Evolutionary conservation across 37 sponge, comb jelly and placozoan species (phyloP), one percentile per base, ranked within the genome.

Genomic region (Aplysina aerophoba): DNA sequence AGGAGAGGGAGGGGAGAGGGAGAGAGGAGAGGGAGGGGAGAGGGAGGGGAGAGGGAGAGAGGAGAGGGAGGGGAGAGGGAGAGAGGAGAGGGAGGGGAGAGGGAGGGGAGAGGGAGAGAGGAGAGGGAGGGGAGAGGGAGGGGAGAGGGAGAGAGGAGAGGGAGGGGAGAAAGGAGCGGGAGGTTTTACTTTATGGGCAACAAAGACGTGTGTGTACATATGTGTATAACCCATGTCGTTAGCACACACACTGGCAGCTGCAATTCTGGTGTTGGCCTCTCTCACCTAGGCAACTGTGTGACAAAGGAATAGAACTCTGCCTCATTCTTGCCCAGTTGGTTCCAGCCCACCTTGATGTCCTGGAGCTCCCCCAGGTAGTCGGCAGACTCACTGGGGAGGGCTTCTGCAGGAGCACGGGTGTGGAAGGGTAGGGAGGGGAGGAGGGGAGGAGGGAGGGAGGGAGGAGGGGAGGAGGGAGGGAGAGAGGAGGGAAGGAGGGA

Each of bases 221-320:
- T n/a, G n/a, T n/a, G n/a, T n/a, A n/a, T n/a, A n/a, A n/a, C n/a
- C n/a, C n/a, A n/a, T n/a, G n/a, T n/a, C n/a, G n/a, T n/a, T n/a
- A n/a, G n/a, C n/a, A n/a, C n/a, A n/a, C n/a, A n/a, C n/a, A n/a
- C n/a, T n/a, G n/a, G n/a, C n/a, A 44, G 50, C 50, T 44, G 50
- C 6, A 11, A 8, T 8, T 44, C 50, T 44, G 50, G 50, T 44
- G 50, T 8, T 3, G 50, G n/a, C n/a, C n/a, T 8, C 50, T 80
- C 92, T 79, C 61, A 92, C 92, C 81, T 75, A 20, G 90, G 93
- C n/a, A 81, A 69, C 17, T 84, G 59, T 1, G 89, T 93, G 82
- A 93, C 69, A 55, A 93, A 93, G 31, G 39, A 1, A 36, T 84
- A 56, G 82, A 93, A 89, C 27, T 80, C 75, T 19, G 69, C 84